These are phyloP conservation scores for Proctacanthus coquilletti DNA, from an alignment of 1,140 invertebrate genomes.

Conservation along the genomic window DNA sequence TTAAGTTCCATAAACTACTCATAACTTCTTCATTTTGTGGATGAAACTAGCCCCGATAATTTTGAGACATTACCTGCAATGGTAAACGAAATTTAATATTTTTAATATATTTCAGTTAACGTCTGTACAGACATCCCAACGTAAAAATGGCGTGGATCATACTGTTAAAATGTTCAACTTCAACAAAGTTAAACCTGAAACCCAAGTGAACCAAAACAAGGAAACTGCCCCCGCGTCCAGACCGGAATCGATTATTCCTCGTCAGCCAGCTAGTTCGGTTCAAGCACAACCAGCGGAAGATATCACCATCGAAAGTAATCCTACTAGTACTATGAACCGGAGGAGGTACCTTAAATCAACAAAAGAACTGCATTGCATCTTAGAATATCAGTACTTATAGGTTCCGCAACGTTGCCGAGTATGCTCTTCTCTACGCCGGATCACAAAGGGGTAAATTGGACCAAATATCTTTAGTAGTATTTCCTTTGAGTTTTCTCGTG, in stretches of 20 bases:
- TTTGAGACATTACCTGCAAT: too few relatives aligned
- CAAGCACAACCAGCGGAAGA: too few relatives aligned
- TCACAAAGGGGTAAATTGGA: conserved; percentile 38
- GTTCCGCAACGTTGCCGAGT: conserved; percentile 30
- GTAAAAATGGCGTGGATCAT: conserved; percentile 7
- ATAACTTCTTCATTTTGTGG: too few relatives aligned
- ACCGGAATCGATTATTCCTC: too few relatives aligned
- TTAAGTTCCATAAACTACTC: too few relatives aligned
- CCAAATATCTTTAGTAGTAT: conserved; percentile 44
- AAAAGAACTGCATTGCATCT: conserved; percentile 19
- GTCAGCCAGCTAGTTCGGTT: too few relatives aligned
- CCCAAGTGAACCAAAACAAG: neutral
- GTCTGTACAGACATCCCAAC: too few relatives aligned
- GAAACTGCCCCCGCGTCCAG: too few relatives aligned
- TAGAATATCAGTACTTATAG: too few relatives aligned
- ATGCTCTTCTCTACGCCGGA: conserved; percentile 39
- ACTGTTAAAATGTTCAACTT: conserved; percentile 3
- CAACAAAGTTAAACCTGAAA: conserved; percentile 6
- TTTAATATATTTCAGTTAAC: too few relatives aligned
- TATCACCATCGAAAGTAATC: conserved; percentile 17
- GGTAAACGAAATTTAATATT: too few relatives aligned
- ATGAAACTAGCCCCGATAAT: too few relatives aligned
- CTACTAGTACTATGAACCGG: conserved; percentile 15
- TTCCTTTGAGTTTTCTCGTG: conserved; percentile 48
- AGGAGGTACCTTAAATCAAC: conserved; percentile 19